These are phyloP conservation scores for Drosophila pullipes DNA, from an alignment of 2,888 invertebrate species.

Conservation along the genomic window DNA sequence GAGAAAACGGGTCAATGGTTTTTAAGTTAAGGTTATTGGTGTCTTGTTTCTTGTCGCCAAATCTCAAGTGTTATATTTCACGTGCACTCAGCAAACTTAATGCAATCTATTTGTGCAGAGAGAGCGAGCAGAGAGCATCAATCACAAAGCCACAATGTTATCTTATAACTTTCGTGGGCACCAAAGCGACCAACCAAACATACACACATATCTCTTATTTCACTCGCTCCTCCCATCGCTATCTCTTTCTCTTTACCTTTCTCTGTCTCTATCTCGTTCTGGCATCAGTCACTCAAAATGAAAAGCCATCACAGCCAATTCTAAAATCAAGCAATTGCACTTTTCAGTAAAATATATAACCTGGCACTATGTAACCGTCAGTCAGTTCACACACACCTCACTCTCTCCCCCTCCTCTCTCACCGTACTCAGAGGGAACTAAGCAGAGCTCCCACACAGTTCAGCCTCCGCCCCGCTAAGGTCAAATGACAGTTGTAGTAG, in stretches of 20 bases:
- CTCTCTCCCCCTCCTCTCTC: neutral
- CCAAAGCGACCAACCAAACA: constrained; percentile 2
- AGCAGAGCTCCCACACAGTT: neutral
- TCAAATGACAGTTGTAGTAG: constrained; percentile 79
- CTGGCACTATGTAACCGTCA: constrained; percentile 57
- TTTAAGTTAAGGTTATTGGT: constrained; percentile 7
- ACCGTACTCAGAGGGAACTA: constrained; percentile 6
- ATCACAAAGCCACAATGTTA: constrained; percentile 47
- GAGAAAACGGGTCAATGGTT: neutral
- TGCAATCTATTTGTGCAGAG: constrained; percentile 33
- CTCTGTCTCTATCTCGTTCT: constrained; percentile 3
- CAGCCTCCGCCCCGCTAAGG: constrained; percentile 53
- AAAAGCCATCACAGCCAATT: constrained; percentile 76
- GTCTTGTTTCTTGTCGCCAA: constrained; percentile 1
- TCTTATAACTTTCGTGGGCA: constrained; percentile 32
- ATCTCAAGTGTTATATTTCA: neutral
- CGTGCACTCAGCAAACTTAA: constrained; percentile 20
- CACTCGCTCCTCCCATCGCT: neutral
- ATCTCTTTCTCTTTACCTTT: neutral
- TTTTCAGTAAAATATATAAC: constrained; percentile 76
- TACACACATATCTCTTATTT: neutral
- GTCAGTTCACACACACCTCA: constrained; percentile 19
- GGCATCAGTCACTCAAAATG: constrained; percentile 66
- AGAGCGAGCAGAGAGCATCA: constrained; percentile 38
- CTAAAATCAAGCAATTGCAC: constrained; percentile 75